These are phyloP conservation scores for Rhineura floridana DNA, from an alignment of 2,113 vertebrate species.

Conservation along the genomic window DNA sequence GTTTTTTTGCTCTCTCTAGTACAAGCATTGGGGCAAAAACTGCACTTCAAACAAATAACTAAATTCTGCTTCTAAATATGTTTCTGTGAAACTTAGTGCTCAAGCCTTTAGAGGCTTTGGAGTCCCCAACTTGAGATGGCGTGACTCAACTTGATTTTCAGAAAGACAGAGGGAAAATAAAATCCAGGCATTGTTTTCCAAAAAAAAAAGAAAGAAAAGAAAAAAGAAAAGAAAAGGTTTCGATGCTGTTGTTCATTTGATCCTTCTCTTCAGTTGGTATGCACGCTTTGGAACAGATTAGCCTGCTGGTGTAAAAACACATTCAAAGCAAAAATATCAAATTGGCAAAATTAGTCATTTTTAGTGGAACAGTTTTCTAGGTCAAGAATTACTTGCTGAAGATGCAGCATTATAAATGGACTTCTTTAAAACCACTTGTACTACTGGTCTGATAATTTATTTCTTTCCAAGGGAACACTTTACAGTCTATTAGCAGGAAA, in stretches of 20 bases:
- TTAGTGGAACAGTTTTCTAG: constrained; percentile 59
- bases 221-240: background rate
- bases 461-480: constrained; percentile 70
- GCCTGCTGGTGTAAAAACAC: constrained; percentile 60
- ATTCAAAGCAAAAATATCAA: constrained; percentile 66
- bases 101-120: background rate
- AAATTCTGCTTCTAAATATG: background rate
- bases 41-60: background rate
- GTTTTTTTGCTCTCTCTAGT: background rate
- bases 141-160: background rate
- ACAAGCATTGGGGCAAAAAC: background rate
- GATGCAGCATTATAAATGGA: constrained; percentile 71
- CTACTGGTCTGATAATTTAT: constrained; percentile 64
- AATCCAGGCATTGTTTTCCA: background rate
- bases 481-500: constrained; percentile 71
- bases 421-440: constrained; percentile 67
- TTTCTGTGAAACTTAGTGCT: too few relatives aligned
- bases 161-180: background rate
- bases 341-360: constrained; percentile 69
- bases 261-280: constrained; percentile 29
- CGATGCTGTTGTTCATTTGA: background rate
- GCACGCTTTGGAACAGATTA: constrained; percentile 61
- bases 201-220: too few relatives aligned
- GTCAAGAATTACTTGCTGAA: constrained; percentile 68
- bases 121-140: background rate